These are phyloP conservation scores for Torymus auratus DNA, from an alignment of 2,888 invertebrate genomes.

Conservation along the genomic window DNA sequence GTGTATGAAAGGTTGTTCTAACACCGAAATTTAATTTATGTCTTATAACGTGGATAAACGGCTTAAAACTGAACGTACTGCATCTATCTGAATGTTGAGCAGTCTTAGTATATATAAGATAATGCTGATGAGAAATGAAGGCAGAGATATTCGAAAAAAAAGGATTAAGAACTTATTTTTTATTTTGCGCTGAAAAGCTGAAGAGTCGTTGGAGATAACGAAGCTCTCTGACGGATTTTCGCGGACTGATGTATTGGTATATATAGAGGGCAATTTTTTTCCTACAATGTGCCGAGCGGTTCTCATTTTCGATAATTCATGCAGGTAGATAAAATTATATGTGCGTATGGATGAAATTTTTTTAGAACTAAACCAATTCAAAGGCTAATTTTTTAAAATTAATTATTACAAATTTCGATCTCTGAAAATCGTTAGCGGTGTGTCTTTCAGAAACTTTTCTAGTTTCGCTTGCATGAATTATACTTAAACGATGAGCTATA, in stretches of 20 bases:
- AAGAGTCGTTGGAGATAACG: conserved; percentile 43
- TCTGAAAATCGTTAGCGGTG: conserved; percentile 22
- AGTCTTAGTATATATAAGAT: conserved; percentile 24
- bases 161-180: conserved; percentile 53
- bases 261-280: conserved; percentile 51
- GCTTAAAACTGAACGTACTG: conserved; percentile 24
- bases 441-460: conserved; percentile 39
- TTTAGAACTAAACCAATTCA: too few relatives aligned
- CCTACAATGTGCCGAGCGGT: conserved; percentile 56
- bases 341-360: too few relatives aligned
- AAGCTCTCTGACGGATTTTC: conserved; percentile 53
- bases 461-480: conserved; percentile 53
- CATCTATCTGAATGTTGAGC: conserved; percentile 33
- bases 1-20: conserved; percentile 34
- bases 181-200: conserved; percentile 48
- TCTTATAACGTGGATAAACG: conserved; percentile 15
- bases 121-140: conserved; percentile 42
- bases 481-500: conserved; percentile 52
- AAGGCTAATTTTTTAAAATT: conserved; percentile 16
- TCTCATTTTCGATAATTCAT: conserved; percentile 56
- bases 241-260: conserved; percentile 58
- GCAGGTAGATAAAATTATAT: conserved; percentile 23
- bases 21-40: conserved; percentile 30
- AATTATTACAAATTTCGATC: conserved; percentile 29
- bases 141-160: conserved; percentile 49